Evolutionary conservation across 2,797 vertebrate genomes (phyloP).

Genomic region (Aulostomus chinensis): DNA sequence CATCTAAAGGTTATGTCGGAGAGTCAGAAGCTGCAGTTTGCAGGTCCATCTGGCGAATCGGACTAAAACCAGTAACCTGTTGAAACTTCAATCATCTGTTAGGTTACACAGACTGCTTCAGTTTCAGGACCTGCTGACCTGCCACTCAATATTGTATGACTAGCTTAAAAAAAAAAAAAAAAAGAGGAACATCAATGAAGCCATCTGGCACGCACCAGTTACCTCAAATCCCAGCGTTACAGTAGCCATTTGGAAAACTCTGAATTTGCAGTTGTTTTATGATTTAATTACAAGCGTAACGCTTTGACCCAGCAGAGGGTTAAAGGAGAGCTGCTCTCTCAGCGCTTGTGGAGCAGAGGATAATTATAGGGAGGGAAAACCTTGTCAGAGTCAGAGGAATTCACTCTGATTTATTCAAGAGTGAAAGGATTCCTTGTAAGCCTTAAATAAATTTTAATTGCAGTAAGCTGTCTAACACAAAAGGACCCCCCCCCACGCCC

Average conservation of each 20-base stretch:
- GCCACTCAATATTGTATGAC: too few species aligned
- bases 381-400: conserved; percentile 71
- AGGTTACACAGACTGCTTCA: too few species aligned
- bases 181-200: conserved; percentile 31
- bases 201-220: conserved; percentile 31
- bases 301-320: conserved; percentile 43
- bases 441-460: conserved; percentile 85
- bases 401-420: conserved; percentile 76
- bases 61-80: conserved; percentile 30
- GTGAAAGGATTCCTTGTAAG: conserved; percentile 81
- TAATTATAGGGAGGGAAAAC: conserved; percentile 79
- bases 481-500: conserved; percentile 18
- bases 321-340: conserved; percentile 48
- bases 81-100: too few species aligned
- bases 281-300: conserved; percentile 70
- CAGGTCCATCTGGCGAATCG: neutral
- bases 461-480: conserved; percentile 78
- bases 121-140: too few species aligned
- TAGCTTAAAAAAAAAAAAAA: too few species aligned
- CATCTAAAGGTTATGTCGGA: neutral
- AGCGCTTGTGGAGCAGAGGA: conserved; percentile 55
- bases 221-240: conserved; percentile 25
- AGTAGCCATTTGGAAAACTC: conserved; percentile 18
- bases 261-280: conserved; percentile 68
- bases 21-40: neutral